Percentiles rank a stretch among this genome's conserved stretches.
Conservation (phyloP, 1,140 invertebrate genomes). For the Dendroctonus valens region DNA sequence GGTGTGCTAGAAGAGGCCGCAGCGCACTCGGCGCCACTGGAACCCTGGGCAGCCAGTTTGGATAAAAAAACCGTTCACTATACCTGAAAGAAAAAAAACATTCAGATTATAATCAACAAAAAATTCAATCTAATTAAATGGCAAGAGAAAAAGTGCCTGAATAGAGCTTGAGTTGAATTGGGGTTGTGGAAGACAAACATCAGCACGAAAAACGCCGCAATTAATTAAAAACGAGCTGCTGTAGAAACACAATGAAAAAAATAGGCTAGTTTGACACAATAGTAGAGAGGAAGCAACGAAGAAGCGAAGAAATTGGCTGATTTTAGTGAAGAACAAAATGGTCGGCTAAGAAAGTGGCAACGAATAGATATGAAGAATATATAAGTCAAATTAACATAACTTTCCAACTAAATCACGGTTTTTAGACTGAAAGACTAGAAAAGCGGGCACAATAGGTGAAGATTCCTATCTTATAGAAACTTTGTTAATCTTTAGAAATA, state of each 20-base stretch:
- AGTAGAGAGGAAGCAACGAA: too few species aligned
- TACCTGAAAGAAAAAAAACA: slow-evolving; percentile 39
- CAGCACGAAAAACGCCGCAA: not conserved
- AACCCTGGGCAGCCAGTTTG: slow-evolving; percentile 60
- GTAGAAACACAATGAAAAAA: not conserved
- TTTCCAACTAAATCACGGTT: too few species aligned
- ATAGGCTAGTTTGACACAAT: not conserved
- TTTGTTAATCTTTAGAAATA: too few species aligned
- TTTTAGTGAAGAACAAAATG: too few species aligned
- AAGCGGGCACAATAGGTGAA: too few species aligned
- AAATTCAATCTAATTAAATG: not conserved
- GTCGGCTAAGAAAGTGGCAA: too few species aligned
- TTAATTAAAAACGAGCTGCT: not conserved
- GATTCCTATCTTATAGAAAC: too few species aligned
- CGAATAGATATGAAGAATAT: too few species aligned
- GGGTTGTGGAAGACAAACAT: not conserved
- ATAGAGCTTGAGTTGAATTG: not conserved
- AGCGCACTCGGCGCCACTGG: slow-evolving; percentile 54
- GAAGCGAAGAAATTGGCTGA: too few species aligned
- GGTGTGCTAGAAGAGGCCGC: slow-evolving; percentile 28
- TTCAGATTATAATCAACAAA: not conserved
- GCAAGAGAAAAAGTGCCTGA: not conserved
- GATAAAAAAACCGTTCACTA: slow-evolving; percentile 41
- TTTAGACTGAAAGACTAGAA: too few species aligned
- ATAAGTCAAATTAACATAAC: too few species aligned